Base-by-base conservation (phyloP, 2,888 invertebrate genomes). In the Chironomus tentans region DNA sequence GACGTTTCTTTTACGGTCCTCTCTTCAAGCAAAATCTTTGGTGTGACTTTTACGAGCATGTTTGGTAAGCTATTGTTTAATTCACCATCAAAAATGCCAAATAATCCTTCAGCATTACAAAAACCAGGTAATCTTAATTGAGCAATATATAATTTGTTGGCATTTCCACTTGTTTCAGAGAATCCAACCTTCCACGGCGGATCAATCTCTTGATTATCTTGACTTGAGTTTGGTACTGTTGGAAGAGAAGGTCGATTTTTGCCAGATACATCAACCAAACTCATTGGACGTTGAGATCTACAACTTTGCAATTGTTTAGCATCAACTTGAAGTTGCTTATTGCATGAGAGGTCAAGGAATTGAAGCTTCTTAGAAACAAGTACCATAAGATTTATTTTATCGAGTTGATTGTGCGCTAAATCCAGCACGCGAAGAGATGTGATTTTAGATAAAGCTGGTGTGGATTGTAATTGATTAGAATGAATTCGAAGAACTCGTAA, bases 271-370 rank as follows among this genome's bases (percentile, higher is more conserved):
- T 94, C 94, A 0, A 94, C 91, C 28, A 94, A 85, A 80, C 93
- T 93, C 84, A 94, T 88, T 4, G 92, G 92, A 65, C 93, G 85
- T 81, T 92, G 91, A 56, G 91, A 91, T 83, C 92, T 87, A 80
- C 93, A 93, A 3, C 88, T 89, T 81, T 90, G 91, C 78, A 94
- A 91, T 82, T 94, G 93, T 65, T 91, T 88, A 13, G 92, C 91
- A 80, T 94, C 94, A 2, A 94, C 92, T 83, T 92, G 92, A 7
- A 94, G 84, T 80, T 92, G 90, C 68, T 89, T 87, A 80, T 94
- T 94, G 79, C 94, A 94, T 0, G 93, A 93, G 80, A 94, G 88
- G 82, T 94, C 94, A 69, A 94, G 85, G 82, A 93, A 94, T 81
- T 93, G 93, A 47, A 94, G 85, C 81, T 93, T 93, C 72, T 92